Evolutionary conservation across 2,888 invertebrate genomes (phyloP).

Genomic region (Drymonia ruficornis): DNA sequence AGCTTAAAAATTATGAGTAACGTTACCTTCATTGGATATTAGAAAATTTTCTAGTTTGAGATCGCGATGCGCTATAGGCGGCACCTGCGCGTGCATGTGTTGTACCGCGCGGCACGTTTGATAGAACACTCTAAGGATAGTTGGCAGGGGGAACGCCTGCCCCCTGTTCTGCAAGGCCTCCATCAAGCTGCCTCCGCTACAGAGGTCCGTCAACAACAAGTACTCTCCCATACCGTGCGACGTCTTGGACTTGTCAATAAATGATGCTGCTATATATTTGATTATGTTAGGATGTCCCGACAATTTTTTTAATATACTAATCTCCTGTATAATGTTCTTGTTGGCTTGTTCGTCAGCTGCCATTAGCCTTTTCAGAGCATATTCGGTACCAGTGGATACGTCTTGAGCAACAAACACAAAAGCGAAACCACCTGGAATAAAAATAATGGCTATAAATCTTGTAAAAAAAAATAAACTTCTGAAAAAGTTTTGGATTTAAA

Average conservation of each 20-base stretch:
- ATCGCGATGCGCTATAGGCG: slow-evolving; percentile 97
- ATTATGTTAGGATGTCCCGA: slow-evolving; percentile 97
- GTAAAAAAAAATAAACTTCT: not conserved
- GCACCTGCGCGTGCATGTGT: slow-evolving; percentile 95
- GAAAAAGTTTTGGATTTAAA: no score
- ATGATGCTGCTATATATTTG: slow-evolving; percentile 93
- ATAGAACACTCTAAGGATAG: slow-evolving; percentile 94
- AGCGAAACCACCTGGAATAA: slow-evolving; percentile 95
- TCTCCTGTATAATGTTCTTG: slow-evolving; percentile 92
- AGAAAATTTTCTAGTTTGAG: slow-evolving; percentile 98
- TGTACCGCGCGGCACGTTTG: slow-evolving; percentile 96
- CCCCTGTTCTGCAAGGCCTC: slow-evolving; percentile 86
- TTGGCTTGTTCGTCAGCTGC: slow-evolving; percentile 93
- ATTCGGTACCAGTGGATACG: slow-evolving; percentile 92
- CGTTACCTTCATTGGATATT: slow-evolving; percentile 90
- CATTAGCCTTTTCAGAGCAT: slow-evolving; percentile 95
- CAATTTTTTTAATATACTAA: slow-evolving; percentile 93
- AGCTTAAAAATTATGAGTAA: not conserved
- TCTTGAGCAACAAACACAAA: slow-evolving; percentile 98
- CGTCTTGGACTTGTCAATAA: slow-evolving; percentile 91
- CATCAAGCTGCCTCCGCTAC: slow-evolving; percentile 92
- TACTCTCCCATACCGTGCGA: slow-evolving; percentile 95
- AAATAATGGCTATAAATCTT: slow-evolving; percentile 8
- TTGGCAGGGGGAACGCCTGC: slow-evolving; percentile 86
- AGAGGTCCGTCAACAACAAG: slow-evolving; percentile 96